phyloP scores from a whole-genome alignment of 2,113 vertebrate genomes.

The Sinocyclocheilus grahami region DNA sequence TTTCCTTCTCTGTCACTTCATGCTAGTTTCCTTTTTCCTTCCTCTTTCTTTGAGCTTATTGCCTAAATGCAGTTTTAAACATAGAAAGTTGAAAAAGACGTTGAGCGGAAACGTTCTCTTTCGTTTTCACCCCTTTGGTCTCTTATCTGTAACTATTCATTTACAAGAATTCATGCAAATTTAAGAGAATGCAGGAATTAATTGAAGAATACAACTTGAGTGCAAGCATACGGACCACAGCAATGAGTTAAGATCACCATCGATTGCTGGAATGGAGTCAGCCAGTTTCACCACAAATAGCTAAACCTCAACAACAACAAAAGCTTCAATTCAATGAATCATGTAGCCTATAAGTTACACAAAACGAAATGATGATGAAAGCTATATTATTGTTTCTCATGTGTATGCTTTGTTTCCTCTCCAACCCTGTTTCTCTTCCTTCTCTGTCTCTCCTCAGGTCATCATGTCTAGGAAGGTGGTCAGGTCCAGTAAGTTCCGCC shows the following conservation, averaged over 20 bases:
- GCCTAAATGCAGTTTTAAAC: constrained; percentile 31
- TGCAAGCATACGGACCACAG: not conserved
- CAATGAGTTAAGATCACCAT: not conserved
- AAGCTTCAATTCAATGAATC: not conserved
- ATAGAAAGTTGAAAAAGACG: not conserved
- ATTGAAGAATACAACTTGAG: not conserved
- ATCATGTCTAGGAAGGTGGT: constrained; percentile 87
- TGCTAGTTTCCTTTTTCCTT: constrained; percentile 60
- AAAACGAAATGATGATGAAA: too few relatives aligned
- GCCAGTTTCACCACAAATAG: not conserved
- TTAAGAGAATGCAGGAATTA: not conserved
- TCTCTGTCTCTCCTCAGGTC: constrained; percentile 60
- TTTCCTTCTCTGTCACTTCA: constrained; percentile 56
- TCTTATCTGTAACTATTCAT: not conserved
- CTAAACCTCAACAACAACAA: not conserved
- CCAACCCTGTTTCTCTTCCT: not conserved
- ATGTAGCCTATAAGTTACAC: too few relatives aligned
- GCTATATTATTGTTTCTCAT: not conserved
- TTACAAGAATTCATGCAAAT: not conserved
- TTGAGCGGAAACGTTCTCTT: too few relatives aligned
- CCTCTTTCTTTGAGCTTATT: constrained; percentile 52
- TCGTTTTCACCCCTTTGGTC: not conserved
- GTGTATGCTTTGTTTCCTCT: not conserved
- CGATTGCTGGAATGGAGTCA: not conserved
- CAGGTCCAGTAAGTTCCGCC: constrained; percentile 88